Conservation (phyloP, 2,113 vertebrate genomes). For the Ibidorhyncha struthersii region DNA sequence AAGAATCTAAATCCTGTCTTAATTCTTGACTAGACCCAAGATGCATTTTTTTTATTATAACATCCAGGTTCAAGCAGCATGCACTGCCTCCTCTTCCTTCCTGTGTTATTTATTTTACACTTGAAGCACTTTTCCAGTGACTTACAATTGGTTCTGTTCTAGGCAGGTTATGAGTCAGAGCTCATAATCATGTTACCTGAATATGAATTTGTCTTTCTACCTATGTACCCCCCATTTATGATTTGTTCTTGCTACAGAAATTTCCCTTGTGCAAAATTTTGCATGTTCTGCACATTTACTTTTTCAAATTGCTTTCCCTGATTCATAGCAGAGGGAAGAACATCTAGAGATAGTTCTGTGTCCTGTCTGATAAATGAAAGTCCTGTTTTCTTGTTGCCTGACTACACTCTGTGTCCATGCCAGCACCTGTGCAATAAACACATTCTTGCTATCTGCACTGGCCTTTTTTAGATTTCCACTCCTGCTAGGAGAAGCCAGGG, state of each 20-base stretch:
- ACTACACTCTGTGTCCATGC: background rate
- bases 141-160: background rate
- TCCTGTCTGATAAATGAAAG: background rate
- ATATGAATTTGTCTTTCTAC: background rate
- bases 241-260: background rate
- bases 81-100: background rate
- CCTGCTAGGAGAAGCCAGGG: background rate
- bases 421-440: background rate
- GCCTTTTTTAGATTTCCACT: background rate
- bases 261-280: background rate
- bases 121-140: slow-evolving; percentile 25
- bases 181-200: background rate
- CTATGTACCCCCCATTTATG: background rate
- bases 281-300: background rate
- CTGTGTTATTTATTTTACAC: background rate
- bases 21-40: background rate
- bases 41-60: background rate
- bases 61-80: background rate
- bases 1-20: background rate
- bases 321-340: background rate
- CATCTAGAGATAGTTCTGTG: fast-evolving
- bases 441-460: background rate
- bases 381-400: slow-evolving; percentile 11
- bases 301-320: background rate
- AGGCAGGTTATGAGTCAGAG: background rate